Conservation (phyloP, 2,113 vertebrate species). For the Neotoma lepida region DNA sequence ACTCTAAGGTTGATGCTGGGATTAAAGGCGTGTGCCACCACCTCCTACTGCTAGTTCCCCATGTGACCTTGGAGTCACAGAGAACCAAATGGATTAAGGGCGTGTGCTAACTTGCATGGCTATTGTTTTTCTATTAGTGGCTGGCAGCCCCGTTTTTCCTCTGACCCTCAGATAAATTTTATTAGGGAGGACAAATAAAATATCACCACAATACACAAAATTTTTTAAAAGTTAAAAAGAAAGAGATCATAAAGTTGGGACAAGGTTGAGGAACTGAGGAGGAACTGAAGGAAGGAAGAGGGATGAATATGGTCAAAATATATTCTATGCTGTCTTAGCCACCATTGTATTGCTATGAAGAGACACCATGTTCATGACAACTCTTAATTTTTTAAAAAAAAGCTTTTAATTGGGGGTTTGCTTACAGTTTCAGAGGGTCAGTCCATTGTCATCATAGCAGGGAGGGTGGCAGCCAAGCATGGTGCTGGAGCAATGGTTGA, state of each 20-base stretch:
- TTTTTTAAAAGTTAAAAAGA: neutral
- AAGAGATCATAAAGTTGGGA: neutral
- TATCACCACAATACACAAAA: too few species aligned
- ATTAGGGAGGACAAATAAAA: too few species aligned
- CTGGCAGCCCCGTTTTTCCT: too few species aligned
- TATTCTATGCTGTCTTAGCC: neutral
- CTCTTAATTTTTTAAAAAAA: neutral
- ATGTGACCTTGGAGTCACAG: too few species aligned
- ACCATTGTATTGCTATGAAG: neutral
- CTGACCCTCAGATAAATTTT: too few species aligned
- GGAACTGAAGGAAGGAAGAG: neutral
- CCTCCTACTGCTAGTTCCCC: too few species aligned
- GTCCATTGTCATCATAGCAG: neutral
- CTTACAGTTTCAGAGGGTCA: neutral
- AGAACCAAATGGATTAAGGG: too few species aligned
- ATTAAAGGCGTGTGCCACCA: too few species aligned
- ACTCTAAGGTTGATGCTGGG: too few species aligned
- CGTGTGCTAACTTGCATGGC: too few species aligned
- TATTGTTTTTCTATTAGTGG: too few species aligned
- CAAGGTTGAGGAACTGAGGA: neutral
- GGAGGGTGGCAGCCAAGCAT: neutral
- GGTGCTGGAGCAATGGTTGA: neutral
- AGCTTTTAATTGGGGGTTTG: neutral
- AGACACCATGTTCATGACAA: neutral
- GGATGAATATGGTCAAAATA: neutral